Conservation (phyloP, 2,797 vertebrate species). For the Limosa lapponica region DNA sequence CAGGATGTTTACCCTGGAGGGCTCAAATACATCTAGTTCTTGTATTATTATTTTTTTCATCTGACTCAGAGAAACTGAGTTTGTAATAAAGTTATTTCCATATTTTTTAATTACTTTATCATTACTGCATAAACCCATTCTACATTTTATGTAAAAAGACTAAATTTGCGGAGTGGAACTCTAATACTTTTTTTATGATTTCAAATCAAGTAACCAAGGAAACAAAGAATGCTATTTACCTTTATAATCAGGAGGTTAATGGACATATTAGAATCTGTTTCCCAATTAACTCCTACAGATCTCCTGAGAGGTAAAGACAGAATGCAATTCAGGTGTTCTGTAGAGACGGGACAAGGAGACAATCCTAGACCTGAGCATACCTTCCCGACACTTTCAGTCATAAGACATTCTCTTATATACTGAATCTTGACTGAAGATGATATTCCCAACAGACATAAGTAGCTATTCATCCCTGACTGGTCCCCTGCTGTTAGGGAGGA, state of each 20-base stretch:
- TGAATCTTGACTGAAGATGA: not conserved
- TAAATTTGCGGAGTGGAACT: not conserved
- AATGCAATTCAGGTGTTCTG: not conserved
- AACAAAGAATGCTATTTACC: not conserved
- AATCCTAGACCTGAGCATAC: not conserved
- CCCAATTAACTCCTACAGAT: not conserved
- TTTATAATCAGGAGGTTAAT: not conserved
- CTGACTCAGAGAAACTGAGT: not conserved
- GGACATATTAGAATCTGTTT: not conserved
- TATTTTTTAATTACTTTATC: not conserved
- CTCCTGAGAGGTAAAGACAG: not conserved
- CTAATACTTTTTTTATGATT: not conserved
- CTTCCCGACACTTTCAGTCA: not conserved
- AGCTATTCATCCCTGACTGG: not conserved
- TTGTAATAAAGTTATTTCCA: not conserved
- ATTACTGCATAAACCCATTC: not conserved
- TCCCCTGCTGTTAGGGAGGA: not conserved
- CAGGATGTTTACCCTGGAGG: slow-evolving; percentile 53
- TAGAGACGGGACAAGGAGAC: not conserved
- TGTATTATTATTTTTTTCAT: not conserved
- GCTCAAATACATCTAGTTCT: not conserved
- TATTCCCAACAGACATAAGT: not conserved
- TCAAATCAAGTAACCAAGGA: not conserved
- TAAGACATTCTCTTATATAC: not conserved
- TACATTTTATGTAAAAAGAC: not conserved